Percentiles rank a stretch among this genome's conserved stretches.
Evolutionary conservation across 1,140 invertebrate species (phyloP).

Genomic region (Drosophila orena): DNA sequence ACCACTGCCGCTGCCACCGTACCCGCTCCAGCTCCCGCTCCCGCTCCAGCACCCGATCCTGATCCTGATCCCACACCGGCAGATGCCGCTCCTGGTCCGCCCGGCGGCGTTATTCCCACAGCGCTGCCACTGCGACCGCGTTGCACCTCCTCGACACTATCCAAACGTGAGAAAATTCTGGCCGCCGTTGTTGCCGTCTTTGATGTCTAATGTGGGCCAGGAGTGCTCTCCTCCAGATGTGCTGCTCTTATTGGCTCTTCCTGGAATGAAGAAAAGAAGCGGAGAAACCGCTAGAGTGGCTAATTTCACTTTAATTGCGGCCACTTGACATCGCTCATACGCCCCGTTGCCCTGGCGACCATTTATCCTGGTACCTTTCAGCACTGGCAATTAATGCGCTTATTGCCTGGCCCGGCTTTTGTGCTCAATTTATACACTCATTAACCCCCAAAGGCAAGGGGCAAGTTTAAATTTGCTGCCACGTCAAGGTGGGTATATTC

Average conservation of each 20-base stretch:
- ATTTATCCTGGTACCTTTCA: conserved; percentile 6
- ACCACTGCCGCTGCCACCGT: conserved; percentile 57
- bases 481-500: conserved; percentile 18
- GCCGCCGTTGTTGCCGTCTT: conserved; percentile 84
- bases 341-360: conserved; percentile 45
- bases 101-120: conserved; percentile 68
- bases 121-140: conserved; percentile 83
- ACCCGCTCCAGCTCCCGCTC: conserved; percentile 27
- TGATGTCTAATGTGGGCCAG: conserved; percentile 48
- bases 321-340: conserved; percentile 68
- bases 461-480: conserved; percentile 19
- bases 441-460: conserved; percentile 27
- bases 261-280: neutral
- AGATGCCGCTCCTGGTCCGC: conserved; percentile 34
- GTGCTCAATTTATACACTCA: conserved; percentile 60
- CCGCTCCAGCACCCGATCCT: conserved; percentile 12
- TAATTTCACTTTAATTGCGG: conserved; percentile 70
- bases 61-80: conserved; percentile 6
- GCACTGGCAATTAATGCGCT: conserved; percentile 72
- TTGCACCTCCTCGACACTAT: conserved; percentile 83
- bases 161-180: conserved; percentile 84
- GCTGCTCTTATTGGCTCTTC: neutral
- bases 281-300: conserved; percentile 4
- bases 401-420: conserved; percentile 64
- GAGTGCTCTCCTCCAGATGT: conserved; percentile 18